A percentile compares a stretch with the other conserved stretches of the same genome.
Conservation (phyloP, 1,140 invertebrate species). For the Drosophila chauvacae region DNA sequence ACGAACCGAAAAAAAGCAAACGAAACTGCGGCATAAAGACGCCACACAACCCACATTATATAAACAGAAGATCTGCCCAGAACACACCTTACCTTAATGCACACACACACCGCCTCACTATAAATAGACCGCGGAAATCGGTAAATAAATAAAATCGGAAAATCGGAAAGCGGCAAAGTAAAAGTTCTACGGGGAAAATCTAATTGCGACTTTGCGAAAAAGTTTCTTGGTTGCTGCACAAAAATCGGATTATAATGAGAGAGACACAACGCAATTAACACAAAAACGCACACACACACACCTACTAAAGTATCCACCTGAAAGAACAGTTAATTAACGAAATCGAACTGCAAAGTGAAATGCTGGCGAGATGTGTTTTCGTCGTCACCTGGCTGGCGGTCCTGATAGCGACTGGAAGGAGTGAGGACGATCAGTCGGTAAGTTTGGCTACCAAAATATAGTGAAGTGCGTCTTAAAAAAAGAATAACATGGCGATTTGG, state of each 20-base stretch:
- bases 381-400: slow-evolving; percentile 46
- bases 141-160: slow-evolving; percentile 70
- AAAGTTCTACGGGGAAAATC: slow-evolving; percentile 48
- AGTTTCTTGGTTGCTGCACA: slow-evolving; percentile 19
- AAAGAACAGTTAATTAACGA: slow-evolving; percentile 21
- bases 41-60: slow-evolving; percentile 48
- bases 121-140: slow-evolving; percentile 71
- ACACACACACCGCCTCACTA: slow-evolving; percentile 52
- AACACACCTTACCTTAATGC: slow-evolving; percentile 42
- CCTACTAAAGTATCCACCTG: slow-evolving; percentile 5
- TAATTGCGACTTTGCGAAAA: slow-evolving; percentile 67
- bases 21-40: slow-evolving; percentile 29
- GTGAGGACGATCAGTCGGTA: slow-evolving; percentile 44
- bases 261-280: slow-evolving; percentile 2
- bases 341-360: slow-evolving; percentile 36
- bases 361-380: slow-evolving; percentile 55
- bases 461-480: too few species aligned
- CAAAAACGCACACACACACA: not conserved
- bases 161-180: slow-evolving; percentile 44
- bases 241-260: slow-evolving; percentile 29
- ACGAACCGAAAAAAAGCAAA: slow-evolving; percentile 16
- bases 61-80: slow-evolving; percentile 60
- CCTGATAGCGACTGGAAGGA: slow-evolving; percentile 26
- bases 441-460: slow-evolving; percentile 2
- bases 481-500: too few species aligned